Evolutionary conservation across 2,797 vertebrate species (phyloP).

Genomic region (Propithecus perrieri): DNA sequence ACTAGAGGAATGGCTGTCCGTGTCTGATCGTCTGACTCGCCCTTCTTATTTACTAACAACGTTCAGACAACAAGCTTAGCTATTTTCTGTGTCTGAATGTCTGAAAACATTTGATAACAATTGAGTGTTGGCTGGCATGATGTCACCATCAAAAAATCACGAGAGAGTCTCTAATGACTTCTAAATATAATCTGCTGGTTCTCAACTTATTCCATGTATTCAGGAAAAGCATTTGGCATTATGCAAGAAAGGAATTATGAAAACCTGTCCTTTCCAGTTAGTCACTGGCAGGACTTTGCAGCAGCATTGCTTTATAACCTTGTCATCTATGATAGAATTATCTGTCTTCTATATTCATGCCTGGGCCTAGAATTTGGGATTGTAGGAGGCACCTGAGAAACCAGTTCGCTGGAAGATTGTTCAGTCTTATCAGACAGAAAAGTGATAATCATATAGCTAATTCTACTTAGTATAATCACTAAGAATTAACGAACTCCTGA

Average conservation of each 20-base stretch:
- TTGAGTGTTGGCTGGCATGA: constrained; percentile 61
- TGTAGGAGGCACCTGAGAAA: not conserved
- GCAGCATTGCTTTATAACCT: not conserved
- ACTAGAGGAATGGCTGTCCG: not conserved
- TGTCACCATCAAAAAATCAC: constrained; percentile 70
- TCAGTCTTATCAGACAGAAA: not conserved
- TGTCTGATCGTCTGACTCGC: not conserved
- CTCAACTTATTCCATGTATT: constrained; percentile 60
- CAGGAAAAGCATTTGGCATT: constrained; percentile 62
- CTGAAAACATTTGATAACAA: constrained; percentile 71
- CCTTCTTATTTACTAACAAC: not conserved
- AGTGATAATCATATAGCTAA: not conserved
- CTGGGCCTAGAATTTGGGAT: not conserved
- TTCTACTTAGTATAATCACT: not conserved
- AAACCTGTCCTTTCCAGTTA: constrained; percentile 49
- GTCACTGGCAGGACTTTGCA: constrained; percentile 1
- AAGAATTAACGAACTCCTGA: constrained; percentile 42
- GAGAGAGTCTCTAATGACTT: constrained; percentile 64
- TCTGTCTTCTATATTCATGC: not conserved
- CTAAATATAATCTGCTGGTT: constrained; percentile 69
- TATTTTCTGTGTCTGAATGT: constrained; percentile 47
- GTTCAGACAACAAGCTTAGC: not conserved
- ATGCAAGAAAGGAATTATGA: constrained; percentile 50
- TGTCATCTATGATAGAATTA: not conserved
- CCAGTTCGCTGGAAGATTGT: not conserved